A percentile compares a stretch with the other conserved stretches of the same genome.
Conservation (phyloP, 2,797 vertebrate genomes). For the Pelochelys cantorii region DNA sequence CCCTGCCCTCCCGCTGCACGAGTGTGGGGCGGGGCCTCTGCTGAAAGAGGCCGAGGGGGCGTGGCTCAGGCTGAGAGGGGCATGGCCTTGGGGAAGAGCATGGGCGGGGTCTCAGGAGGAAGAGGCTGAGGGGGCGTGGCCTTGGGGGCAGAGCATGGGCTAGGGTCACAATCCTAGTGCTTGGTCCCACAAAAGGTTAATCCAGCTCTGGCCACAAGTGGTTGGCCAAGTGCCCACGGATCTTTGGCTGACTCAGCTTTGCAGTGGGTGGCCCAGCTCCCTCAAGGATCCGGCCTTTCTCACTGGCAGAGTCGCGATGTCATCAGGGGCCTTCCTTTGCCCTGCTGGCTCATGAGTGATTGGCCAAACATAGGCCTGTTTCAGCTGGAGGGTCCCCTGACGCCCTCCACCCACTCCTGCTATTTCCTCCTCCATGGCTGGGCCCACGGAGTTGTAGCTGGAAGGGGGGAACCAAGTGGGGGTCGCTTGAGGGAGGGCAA, state of each 20-base stretch:
- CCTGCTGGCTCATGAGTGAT: too few relatives aligned
- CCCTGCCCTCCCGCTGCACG: not conserved
- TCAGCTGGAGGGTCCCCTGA: not conserved
- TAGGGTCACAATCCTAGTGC: too few relatives aligned
- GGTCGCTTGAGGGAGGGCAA: not conserved
- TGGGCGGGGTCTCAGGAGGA: too few relatives aligned
- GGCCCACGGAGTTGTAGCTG: not conserved
- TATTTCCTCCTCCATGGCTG: not conserved
- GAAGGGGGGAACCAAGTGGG: not conserved
- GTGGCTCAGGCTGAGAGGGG: too few relatives aligned
- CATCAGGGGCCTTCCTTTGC: not conserved
- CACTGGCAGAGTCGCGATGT: not conserved
- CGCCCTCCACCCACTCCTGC: not conserved
- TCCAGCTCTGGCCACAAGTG: too few relatives aligned
- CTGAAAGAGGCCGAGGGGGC: too few relatives aligned
- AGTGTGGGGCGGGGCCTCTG: too few relatives aligned
- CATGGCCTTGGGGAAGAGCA: too few relatives aligned
- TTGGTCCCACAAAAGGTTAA: too few relatives aligned
- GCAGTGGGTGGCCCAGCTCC: not conserved
- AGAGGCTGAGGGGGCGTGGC: too few relatives aligned
- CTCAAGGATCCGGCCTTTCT: not conserved
- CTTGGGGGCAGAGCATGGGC: too few relatives aligned
- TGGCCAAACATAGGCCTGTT: not conserved
- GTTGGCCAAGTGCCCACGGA: too few relatives aligned
- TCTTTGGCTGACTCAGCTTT: not conserved